A percentile compares a stretch with the other conserved stretches of the same genome.
Evolutionary conservation across 37 sponge, comb jelly and placozoan genomes (phyloP).

Genomic region (Spongilla lacustris): DNA sequence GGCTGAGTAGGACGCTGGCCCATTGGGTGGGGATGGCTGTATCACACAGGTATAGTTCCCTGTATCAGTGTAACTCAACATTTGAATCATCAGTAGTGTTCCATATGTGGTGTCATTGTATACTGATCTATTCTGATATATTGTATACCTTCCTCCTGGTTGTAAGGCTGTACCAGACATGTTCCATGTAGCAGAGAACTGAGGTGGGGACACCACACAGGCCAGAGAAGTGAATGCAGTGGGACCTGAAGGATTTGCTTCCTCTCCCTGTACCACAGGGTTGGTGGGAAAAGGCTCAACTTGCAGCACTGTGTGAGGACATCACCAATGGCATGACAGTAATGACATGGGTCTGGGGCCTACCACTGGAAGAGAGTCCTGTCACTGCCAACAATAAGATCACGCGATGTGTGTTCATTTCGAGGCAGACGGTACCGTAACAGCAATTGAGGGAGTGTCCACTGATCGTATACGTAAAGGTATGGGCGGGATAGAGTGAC

Average conservation of each 20-base stretch:
- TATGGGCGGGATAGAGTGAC: too few species aligned
- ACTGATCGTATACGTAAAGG: too few species aligned
- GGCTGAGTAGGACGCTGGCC: not conserved
- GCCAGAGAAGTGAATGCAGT: not conserved
- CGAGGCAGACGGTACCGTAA: not conserved
- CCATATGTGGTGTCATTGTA: not conserved
- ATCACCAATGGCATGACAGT: not conserved
- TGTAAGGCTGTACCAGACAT: not conserved
- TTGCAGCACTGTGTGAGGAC: not conserved
- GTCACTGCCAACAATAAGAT: not conserved
- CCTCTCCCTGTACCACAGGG: not conserved
- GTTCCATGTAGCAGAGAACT: not conserved
- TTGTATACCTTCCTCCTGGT: not conserved
- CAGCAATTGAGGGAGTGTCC: too few species aligned
- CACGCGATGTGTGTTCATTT: not conserved
- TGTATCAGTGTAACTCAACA: conserved; percentile 19
- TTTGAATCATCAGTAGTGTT: not conserved
- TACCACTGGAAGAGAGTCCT: not conserved
- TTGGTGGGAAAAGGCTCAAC: not conserved
- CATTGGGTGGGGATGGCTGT: not conserved
- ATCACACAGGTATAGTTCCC: conserved; percentile 22
- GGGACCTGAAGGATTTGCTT: not conserved
- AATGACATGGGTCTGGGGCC: not conserved
- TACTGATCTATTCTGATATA: not conserved
- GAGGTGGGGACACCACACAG: not conserved